A percentile compares a stretch with the other conserved stretches of the same genome.
Conservation (phyloP, 2,888 invertebrate species). For the Cabera pusaria region DNA sequence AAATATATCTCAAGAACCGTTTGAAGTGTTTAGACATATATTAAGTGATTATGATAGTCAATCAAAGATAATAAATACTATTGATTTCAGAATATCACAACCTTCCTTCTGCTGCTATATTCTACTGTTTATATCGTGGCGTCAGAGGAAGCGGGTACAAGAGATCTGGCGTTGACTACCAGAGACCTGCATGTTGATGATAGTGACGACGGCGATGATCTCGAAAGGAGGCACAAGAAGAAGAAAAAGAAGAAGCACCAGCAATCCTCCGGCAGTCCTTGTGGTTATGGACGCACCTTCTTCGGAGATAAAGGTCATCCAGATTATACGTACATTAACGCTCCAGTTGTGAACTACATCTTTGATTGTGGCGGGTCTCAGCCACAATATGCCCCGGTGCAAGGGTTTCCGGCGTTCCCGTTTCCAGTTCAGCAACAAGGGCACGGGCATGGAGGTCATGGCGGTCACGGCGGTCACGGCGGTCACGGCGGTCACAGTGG, state of each 20-base stretch:
- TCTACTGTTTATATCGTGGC: constrained; percentile 36
- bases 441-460: constrained; percentile 38
- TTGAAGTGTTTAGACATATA: too few relatives aligned
- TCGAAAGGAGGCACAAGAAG: constrained; percentile 59
- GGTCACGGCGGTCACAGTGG: constrained; percentile 28
- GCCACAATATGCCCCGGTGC: constrained; percentile 33
- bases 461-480: constrained; percentile 20
- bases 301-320: constrained; percentile 49
- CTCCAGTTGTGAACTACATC: constrained; percentile 72
- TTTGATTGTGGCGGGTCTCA: constrained; percentile 58
- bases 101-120: constrained; percentile 47
- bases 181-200: constrained; percentile 49
- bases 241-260: constrained; percentile 64
- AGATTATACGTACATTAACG: constrained; percentile 65
- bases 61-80: too few relatives aligned
- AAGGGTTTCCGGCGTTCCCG: constrained; percentile 22
- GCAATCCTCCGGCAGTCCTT: constrained; percentile 49
- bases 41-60: too few relatives aligned
- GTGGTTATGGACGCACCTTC: constrained; percentile 55
- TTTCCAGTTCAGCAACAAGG: constrained; percentile 35
- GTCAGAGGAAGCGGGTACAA: constrained; percentile 45
- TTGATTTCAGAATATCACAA: constrained; percentile 51
- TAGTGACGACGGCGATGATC: constrained; percentile 50
- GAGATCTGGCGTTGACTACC: constrained; percentile 48
- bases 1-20: too few relatives aligned